Evolutionary conservation across 1,140 invertebrate species (phyloP).

Genomic region (Bombus huntii): DNA sequence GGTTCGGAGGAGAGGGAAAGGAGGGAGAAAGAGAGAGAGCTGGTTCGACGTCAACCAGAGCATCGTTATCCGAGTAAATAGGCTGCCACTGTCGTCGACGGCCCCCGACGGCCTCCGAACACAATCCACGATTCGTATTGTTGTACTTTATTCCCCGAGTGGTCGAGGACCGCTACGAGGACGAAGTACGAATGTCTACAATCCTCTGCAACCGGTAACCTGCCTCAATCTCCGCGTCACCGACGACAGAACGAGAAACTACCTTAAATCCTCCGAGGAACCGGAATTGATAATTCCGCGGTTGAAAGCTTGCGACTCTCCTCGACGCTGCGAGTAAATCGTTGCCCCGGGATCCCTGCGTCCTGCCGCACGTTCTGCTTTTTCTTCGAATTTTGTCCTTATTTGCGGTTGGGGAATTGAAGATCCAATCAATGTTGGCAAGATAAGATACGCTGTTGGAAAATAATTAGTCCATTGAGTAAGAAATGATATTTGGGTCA

Average conservation of each 20-base stretch:
- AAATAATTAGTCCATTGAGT: not conserved
- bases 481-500: not conserved
- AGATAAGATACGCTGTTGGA: not conserved
- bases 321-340: constrained; percentile 34
- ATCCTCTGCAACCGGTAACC: constrained; percentile 53
- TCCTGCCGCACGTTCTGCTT: not conserved
- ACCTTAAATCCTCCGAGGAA: constrained; percentile 47
- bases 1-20: constrained; percentile 63
- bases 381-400: not conserved
- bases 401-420: not conserved
- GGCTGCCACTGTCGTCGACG: constrained; percentile 71
- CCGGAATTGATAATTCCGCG: constrained; percentile 56
- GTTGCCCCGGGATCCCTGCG: constrained; percentile 13
- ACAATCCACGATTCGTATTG: constrained; percentile 76
- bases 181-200: constrained; percentile 48
- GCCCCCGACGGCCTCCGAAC: constrained; percentile 68
- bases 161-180: constrained; percentile 50
- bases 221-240: constrained; percentile 44
- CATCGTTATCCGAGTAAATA: constrained; percentile 80
- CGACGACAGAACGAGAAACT: constrained; percentile 46
- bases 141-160: constrained; percentile 69
- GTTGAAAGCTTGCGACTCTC: constrained; percentile 30
- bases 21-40: constrained; percentile 35
- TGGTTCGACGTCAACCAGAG: constrained; percentile 73
- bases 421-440: not conserved